These are phyloP conservation scores for Nephrotoma flavescens DNA, from an alignment of 2,888 invertebrate species.

Conservation along the genomic window DNA sequence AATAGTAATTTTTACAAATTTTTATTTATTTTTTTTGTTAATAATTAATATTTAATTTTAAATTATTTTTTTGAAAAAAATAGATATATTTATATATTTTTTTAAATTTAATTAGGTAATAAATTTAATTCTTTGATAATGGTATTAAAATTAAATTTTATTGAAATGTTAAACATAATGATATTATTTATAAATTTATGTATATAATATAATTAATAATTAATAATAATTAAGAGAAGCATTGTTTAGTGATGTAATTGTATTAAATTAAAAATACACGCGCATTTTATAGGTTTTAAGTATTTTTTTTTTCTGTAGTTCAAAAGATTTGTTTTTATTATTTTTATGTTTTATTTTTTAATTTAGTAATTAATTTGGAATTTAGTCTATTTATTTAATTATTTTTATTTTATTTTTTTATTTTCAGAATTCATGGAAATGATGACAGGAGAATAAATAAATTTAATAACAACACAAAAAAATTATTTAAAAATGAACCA, in stretches of 20 bases:
- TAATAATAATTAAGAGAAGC: background rate
- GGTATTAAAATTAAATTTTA: background rate
- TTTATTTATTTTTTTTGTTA: background rate
- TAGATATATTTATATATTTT: background rate
- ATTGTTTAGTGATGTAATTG: background rate
- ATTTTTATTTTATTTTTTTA: slow-evolving; percentile 20
- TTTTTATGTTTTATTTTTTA: background rate
- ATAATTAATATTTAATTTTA: background rate
- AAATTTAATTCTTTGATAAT: background rate
- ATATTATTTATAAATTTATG: background rate
- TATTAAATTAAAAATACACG: background rate
- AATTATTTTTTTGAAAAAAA: background rate
- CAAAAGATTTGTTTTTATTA: background rate
- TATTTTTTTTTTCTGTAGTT: background rate
- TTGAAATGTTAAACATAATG: background rate
- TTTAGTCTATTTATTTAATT: background rate
- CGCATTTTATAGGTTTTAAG: background rate
- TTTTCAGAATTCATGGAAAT: slow-evolving; percentile 89
- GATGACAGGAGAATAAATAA: slow-evolving; percentile 80
- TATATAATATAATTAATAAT: background rate
- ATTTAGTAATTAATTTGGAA: background rate
- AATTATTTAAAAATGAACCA: background rate
- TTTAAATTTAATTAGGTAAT: background rate
- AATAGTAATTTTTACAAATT: background rate
- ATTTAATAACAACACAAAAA: background rate